Base-by-base conservation (phyloP, 2,113 vertebrate genomes). In the Amblyornis subalaris region DNA sequence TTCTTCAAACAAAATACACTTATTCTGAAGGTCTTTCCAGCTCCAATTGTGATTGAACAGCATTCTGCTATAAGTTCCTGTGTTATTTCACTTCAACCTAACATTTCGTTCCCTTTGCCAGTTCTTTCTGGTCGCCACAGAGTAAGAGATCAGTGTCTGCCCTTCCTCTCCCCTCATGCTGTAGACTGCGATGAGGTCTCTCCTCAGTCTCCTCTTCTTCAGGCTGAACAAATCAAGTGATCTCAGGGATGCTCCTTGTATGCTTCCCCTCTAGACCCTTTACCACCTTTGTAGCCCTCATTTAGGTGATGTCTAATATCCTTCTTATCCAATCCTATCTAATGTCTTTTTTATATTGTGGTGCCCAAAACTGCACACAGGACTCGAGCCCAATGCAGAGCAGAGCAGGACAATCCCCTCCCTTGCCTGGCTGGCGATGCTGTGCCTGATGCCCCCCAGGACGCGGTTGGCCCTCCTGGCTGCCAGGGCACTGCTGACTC, bases 61-160 rank as follows among this genome's bases (percentile, higher is more conserved):
- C 24, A 42, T 91, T 82, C 44, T 92, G 51, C 81, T 96, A 11
- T 50, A 84, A 29, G 81, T 93, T 95, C 73, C 80, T 93, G 71
- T 55, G 55, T 82, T 84, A 57, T 92, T 94, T 95, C 84, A 94
- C 70, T 85, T 92, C 53, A 90, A 95, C 38, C 40, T 87, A 91
- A 74, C 71, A 85, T 95, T 97, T 96, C 33, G 54, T 48, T 89
- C 74, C 61, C 53, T 67, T 83, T 95, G 24, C 79, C 22, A 82
- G 47, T 60, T 96, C 87, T 85, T 92, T 78, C 64, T 89, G 31
- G 31, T 67, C 33, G 47, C 33, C 33, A 44, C 4, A 64, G 40
- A 42, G 61, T 42, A 38, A 42, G 20, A 64, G 13, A 64, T 42
- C 61, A 35, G 33, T 19, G 44, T 33, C 44, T 67, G 31, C 42